Percentiles rank a stretch among this genome's conserved stretches.
Conservation (phyloP, 2,113 vertebrate species). For the Gambusia holbrooki region DNA sequence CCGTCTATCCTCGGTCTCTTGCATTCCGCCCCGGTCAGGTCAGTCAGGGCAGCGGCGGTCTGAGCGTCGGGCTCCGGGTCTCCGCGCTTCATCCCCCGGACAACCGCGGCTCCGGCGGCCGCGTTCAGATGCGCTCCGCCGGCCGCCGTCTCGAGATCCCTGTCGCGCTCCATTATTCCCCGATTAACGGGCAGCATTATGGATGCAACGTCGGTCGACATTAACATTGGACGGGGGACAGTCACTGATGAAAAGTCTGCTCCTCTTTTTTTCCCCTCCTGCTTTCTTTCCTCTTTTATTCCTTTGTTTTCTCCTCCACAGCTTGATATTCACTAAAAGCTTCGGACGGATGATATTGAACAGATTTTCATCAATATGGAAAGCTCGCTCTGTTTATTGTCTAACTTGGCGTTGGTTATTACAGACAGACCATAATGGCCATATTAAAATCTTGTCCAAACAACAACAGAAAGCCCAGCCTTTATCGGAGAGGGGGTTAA, state of each 20-base stretch:
- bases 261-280: conserved; percentile 3
- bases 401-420: conserved; percentile 54
- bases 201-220: conserved; percentile 83
- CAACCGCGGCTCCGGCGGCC: conserved; percentile 67
- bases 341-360: conserved; percentile 21
- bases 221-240: conserved; percentile 76
- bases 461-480: neutral
- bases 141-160: conserved; percentile 73
- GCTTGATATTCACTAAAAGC: conserved; percentile 30
- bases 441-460: conserved; percentile 1
- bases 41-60: conserved; percentile 65
- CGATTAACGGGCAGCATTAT: conserved; percentile 80
- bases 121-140: conserved; percentile 65
- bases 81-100: conserved; percentile 80
- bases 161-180: conserved; percentile 80
- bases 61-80: conserved; percentile 82
- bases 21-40: conserved; percentile 77
- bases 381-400: conserved; percentile 57
- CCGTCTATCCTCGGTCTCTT: conserved; percentile 82
- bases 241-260: conserved; percentile 53
- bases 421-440: conserved; percentile 47
- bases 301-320: conserved; percentile 29
- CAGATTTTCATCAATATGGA: conserved; percentile 50
- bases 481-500: neutral
- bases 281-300: conserved; percentile 5